A percentile compares a stretch with the other conserved stretches of the same genome.
phyloP scores from a whole-genome alignment of 2,797 vertebrate genomes.

The Borostomias antarcticus region DNA sequence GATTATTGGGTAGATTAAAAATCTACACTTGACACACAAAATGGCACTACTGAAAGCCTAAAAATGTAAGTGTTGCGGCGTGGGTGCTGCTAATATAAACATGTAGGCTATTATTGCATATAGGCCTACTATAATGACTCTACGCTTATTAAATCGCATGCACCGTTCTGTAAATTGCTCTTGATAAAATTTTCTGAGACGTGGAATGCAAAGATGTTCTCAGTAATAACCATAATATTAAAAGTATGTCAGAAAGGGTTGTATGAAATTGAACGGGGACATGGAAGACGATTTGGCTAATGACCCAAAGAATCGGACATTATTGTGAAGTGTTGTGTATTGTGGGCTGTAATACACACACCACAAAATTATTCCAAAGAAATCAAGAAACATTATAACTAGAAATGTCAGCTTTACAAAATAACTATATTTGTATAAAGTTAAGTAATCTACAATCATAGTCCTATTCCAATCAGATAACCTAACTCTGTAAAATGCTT shows the following conservation, averaged over 20 bases:
- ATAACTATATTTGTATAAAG: no score
- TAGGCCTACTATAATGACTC: no score
- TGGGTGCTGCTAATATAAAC: no score
- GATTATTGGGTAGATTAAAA: no score
- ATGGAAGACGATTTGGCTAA: not conserved
- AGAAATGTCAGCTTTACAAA: not conserved
- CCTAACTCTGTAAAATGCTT: no score
- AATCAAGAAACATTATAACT: not conserved
- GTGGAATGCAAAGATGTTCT: not conserved
- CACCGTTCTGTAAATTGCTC: not conserved
- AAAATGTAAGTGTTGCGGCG: no score
- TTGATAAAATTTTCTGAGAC: not conserved
- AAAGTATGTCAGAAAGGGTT: slow-evolving; percentile 38
- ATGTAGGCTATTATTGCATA: not conserved
- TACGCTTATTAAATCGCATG: no score
- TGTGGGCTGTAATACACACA: not conserved
- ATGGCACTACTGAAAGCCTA: no score
- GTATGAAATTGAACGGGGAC: slow-evolving; percentile 2
- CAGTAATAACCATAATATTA: not conserved
- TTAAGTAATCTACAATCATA: no score
- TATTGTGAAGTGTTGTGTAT: not conserved
- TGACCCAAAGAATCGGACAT: not conserved
- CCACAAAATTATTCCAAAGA: not conserved
- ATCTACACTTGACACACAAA: no score
- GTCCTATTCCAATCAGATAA: no score